Evolutionary conservation across 2,113 vertebrate genomes (phyloP).

Genomic region (Cyphomyrus discorhynchus): DNA sequence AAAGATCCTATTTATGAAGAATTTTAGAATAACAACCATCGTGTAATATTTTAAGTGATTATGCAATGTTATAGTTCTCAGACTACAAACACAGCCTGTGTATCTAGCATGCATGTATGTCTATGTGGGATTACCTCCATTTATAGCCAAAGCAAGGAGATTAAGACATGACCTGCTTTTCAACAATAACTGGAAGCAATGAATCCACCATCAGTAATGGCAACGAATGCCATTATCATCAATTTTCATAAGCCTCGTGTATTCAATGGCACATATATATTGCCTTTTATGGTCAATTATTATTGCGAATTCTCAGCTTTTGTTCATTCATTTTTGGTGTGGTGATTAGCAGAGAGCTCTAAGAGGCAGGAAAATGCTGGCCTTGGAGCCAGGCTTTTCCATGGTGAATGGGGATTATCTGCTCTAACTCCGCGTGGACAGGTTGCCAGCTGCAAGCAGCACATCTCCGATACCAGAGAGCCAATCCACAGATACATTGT

Average conservation of each 20-base stretch:
- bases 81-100: background rate
- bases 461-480: conserved; percentile 50
- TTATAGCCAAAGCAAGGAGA: conserved; percentile 34
- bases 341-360: conserved; percentile 25
- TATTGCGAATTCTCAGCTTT: conserved; percentile 34
- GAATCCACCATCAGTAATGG: conserved; percentile 32
- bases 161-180: conserved; percentile 50
- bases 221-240: conserved; percentile 42
- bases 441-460: conserved; percentile 34
- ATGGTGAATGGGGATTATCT: conserved; percentile 32
- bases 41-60: background rate
- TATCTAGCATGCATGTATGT: conserved; percentile 1
- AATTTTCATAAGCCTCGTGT: conserved; percentile 39
- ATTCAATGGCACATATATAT: conserved; percentile 41
- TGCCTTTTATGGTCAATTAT: conserved; percentile 38
- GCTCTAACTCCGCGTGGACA: conserved; percentile 31
- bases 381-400: conserved; percentile 24
- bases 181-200: conserved; percentile 38
- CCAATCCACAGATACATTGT: conserved; percentile 51
- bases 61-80: background rate
- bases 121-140: conserved; percentile 32
- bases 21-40: background rate
- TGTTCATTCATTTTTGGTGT: conserved; percentile 30
- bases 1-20: background rate
- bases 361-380: conserved; percentile 19